Evolutionary conservation across 2,888 invertebrate genomes (phyloP), one percentile per base, ranked within the genome.

Genomic region (Clostera curtula): DNA sequence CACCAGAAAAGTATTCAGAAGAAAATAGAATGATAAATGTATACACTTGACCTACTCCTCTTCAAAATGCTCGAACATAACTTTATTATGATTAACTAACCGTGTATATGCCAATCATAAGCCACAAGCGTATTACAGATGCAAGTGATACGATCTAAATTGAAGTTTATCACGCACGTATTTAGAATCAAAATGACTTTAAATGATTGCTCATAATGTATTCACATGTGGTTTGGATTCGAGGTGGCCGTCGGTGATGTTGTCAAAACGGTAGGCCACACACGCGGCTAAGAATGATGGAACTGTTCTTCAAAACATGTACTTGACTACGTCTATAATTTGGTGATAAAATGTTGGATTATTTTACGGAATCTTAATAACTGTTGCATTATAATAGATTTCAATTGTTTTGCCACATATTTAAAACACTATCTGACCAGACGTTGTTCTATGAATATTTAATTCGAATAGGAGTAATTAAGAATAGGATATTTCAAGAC

Each of bases 31-130:
- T n/a, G n/a, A n/a, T n/a, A n/a, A n/a, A n/a, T n/a, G n/a, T n/a
- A n/a, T n/a, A n/a, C 28, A 36, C 28, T 43, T 36, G 40, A 36
- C 36, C 38, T 22, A 34, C 17, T 30, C 21, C 8, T 37, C 24
- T 18, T 26, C 15, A 24, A 30, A 24, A 28, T 24, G 24, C 20
- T 16, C 20, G 25, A 33, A 25, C 27, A 19, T 29, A 17, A 6
- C 27, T 31, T 20, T 19, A 11, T 27, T 43, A 54, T 61, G 61
- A 60, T 61, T 57, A 62, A 62, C 61, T 48, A 51, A 52, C 52
- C 53, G 52, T 59, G 46, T 43, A 56, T 49, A 57, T 48, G 46
- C 37, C 49, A 40, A 51, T 42, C 49, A 40, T 31, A 31, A 31
- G 9, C 25, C 16, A 27, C 21, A 8, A 32, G 32, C 27, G 35